Percentiles rank a stretch among this genome's conserved stretches.
These are phyloP conservation scores for Hyposoter dolosus DNA, from an alignment of 2,888 invertebrate species.

Conservation along the genomic window DNA sequence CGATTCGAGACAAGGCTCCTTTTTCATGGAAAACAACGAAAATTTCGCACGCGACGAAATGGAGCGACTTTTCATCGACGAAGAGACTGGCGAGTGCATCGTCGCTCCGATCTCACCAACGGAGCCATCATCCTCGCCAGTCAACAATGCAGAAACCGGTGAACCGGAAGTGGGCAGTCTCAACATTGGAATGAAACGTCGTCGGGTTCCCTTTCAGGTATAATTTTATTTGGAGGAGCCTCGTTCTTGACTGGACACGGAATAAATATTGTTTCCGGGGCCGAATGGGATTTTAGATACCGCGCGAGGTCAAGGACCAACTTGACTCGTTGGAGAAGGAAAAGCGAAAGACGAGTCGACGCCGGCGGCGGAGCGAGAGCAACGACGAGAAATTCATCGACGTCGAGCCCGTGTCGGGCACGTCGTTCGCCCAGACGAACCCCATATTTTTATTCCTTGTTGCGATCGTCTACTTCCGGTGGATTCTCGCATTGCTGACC, in stretches of 20 bases:
- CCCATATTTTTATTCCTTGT: constrained; percentile 79
- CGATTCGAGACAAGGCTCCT: too few relatives aligned
- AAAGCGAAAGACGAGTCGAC: not conserved
- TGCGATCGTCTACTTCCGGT: constrained; percentile 79
- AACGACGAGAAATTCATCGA: constrained; percentile 68
- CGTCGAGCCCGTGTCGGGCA: constrained; percentile 76
- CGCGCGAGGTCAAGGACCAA: constrained; percentile 77
- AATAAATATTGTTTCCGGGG: not conserved
- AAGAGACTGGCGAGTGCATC: constrained; percentile 80
- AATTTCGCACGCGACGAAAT: constrained; percentile 55
- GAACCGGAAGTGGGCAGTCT: constrained; percentile 77
- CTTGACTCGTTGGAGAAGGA: constrained; percentile 63
- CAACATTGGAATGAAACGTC: constrained; percentile 60
- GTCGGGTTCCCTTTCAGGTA: constrained; percentile 80
- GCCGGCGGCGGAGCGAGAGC: not conserved
- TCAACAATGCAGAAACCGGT: constrained; percentile 81
- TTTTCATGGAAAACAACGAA: not conserved
- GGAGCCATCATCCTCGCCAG: not conserved
- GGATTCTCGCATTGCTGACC: constrained; percentile 85
- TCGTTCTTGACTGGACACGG: not conserved
- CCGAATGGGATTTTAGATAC: constrained; percentile 76
- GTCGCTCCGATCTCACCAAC: constrained; percentile 57
- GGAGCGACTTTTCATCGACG: constrained; percentile 77
- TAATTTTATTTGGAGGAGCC: not conserved
- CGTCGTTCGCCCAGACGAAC: constrained; percentile 79